phyloP scores from a whole-genome alignment of 2,888 invertebrate genomes.

The Lissonota sp. region DNA sequence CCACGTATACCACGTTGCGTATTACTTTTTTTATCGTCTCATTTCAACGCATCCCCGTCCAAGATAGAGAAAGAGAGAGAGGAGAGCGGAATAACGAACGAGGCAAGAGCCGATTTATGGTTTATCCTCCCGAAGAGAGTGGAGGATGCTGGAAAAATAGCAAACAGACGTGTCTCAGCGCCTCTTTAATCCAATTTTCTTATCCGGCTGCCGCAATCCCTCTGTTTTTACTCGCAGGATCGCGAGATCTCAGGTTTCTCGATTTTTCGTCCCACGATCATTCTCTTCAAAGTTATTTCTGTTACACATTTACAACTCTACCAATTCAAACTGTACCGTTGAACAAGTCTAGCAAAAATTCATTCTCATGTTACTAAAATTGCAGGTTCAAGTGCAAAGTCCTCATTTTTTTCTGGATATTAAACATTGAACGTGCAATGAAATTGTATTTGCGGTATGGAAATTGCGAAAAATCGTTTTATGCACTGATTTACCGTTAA shows the following conservation, averaged over 20 bases:
- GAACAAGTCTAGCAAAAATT: too few relatives aligned
- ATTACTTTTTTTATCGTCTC: constrained; percentile 51
- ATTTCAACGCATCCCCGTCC: constrained; percentile 37
- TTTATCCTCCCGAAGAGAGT: constrained; percentile 14
- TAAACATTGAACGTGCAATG: too few relatives aligned
- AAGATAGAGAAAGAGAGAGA: background rate
- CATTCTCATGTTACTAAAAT: too few relatives aligned
- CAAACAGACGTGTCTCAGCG: constrained; percentile 17
- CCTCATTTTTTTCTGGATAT: too few relatives aligned
- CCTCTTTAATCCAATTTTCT: constrained; percentile 58
- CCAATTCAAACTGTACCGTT: too few relatives aligned
- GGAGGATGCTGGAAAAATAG: constrained; percentile 5
- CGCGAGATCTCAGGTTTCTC: constrained; percentile 17
- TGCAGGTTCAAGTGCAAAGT: too few relatives aligned
- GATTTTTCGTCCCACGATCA: background rate
- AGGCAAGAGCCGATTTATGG: constrained; percentile 58
- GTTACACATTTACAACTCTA: background rate
- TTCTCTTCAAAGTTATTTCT: too few relatives aligned
- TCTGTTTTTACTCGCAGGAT: background rate
- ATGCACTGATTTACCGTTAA: constrained; percentile 14
- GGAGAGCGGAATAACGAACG: constrained; percentile 57
- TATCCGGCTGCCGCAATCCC: constrained; percentile 30
- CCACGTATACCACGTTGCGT: constrained; percentile 12
- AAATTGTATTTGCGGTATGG: too few relatives aligned
- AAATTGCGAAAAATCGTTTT: too few relatives aligned